phyloP scores from a whole-genome alignment of 1,140 invertebrate species.

The Diorhabda sublineata region DNA sequence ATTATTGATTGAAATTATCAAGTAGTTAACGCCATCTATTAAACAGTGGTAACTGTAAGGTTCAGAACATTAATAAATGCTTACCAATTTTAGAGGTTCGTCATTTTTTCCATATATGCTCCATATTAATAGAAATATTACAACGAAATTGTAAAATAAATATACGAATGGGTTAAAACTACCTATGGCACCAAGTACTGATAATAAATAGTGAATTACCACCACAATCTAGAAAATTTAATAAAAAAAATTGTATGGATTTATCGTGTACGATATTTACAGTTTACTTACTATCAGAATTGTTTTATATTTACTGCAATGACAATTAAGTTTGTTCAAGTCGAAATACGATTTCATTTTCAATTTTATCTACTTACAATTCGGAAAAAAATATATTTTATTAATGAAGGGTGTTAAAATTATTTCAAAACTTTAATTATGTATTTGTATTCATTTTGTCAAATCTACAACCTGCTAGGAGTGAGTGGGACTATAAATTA shows the following conservation, averaged over 20 bases:
- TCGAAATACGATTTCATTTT: not conserved
- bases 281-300: not conserved
- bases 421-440: no score
- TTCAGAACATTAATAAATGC: no score
- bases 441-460: no score
- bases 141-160: conserved; percentile 3
- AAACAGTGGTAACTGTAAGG: no score
- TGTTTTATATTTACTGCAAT: not conserved
- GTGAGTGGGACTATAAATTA: no score
- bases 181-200: not conserved
- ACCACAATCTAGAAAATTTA: not conserved
- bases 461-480: no score
- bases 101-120: not conserved
- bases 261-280: not conserved
- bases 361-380: not conserved
- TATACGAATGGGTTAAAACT: not conserved
- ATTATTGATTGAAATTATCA: no score
- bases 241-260: not conserved
- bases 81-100: not conserved
- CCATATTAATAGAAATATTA: not conserved
- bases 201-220: not conserved
- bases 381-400: no score
- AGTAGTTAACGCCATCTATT: no score
- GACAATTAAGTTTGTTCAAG: not conserved
- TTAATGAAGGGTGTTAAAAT: no score